Percentiles rank a stretch among this genome's conserved stretches.
phyloP scores from a whole-genome alignment of 1,140 invertebrate species.

The Diorhabda sublineata region DNA sequence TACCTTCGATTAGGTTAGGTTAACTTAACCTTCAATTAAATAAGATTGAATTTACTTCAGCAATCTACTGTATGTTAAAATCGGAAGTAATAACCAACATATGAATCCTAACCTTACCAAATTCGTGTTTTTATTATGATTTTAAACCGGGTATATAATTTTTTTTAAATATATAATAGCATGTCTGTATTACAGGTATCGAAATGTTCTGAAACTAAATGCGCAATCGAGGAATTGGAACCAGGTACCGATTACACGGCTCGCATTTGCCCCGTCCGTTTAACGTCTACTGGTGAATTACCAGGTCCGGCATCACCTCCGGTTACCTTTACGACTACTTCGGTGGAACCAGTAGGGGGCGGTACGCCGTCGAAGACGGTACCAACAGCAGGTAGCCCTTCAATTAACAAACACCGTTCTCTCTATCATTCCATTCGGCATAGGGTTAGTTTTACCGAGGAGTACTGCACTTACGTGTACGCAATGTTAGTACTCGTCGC shows the following conservation, averaged over 20 bases:
- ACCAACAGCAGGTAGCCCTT: slow-evolving; percentile 29
- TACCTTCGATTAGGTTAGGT: too few relatives aligned
- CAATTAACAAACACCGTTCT: slow-evolving; percentile 25
- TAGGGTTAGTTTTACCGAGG: slow-evolving; percentile 56
- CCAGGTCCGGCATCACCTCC: slow-evolving; percentile 63
- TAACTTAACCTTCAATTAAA: too few relatives aligned
- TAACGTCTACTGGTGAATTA: slow-evolving; percentile 53
- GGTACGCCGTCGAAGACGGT: slow-evolving; percentile 24
- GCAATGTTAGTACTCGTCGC: slow-evolving; percentile 58
- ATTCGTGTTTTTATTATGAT: too few relatives aligned
- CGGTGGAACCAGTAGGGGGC: slow-evolving; percentile 39
- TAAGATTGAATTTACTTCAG: too few relatives aligned
- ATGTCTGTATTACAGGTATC: slow-evolving; percentile 59
- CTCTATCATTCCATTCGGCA: slow-evolving; percentile 37
- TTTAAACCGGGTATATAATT: too few relatives aligned
- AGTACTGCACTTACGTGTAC: slow-evolving; percentile 62
- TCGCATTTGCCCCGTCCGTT: slow-evolving; percentile 68
- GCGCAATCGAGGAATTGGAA: slow-evolving; percentile 61
- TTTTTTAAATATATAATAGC: too few relatives aligned
- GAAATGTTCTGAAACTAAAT: slow-evolving; percentile 62
- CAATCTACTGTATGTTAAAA: too few relatives aligned
- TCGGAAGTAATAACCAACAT: too few relatives aligned
- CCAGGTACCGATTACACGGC: slow-evolving; percentile 67
- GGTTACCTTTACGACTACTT: slow-evolving; percentile 53
- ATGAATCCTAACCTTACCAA: too few relatives aligned